Percentiles rank a stretch among this genome's conserved stretches.
Conservation (phyloP, 2,888 invertebrate genomes). For the Eupsilia transversa region DNA sequence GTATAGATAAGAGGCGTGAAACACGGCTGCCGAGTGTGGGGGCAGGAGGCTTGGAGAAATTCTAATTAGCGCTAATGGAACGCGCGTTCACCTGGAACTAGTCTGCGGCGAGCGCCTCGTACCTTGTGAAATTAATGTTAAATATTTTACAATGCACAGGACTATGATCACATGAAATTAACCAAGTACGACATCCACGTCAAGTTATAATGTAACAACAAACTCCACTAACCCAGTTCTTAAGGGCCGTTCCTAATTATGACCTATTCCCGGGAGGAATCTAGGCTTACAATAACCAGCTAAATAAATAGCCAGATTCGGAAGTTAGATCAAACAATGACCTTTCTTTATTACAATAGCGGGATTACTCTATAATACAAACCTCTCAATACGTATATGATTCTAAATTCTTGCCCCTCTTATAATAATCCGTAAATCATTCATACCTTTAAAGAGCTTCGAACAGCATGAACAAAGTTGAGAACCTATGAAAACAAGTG, state of each 20-base stretch:
- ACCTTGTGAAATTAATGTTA: slow-evolving; percentile 71
- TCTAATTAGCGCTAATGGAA: slow-evolving; percentile 88
- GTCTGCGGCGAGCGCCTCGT: slow-evolving; percentile 69
- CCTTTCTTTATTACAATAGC: slow-evolving; percentile 8
- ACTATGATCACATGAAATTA: slow-evolving; percentile 56
- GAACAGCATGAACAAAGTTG: neutral
- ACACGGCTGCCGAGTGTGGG: slow-evolving; percentile 50
- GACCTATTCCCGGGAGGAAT: slow-evolving; percentile 35
- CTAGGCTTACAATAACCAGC: slow-evolving; percentile 14
- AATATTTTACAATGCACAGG: slow-evolving; percentile 65
- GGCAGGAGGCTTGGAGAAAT: slow-evolving; percentile 77
- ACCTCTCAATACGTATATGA: neutral
- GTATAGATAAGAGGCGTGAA: slow-evolving; percentile 56
- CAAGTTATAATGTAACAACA: slow-evolving; percentile 53
- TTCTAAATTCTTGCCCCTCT: neutral
- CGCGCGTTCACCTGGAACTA: slow-evolving; percentile 81
- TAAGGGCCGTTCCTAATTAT: slow-evolving; percentile 46
- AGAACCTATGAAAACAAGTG: slow-evolving; percentile 7
- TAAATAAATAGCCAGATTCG: slow-evolving; percentile 25
- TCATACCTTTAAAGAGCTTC: neutral
- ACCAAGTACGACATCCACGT: slow-evolving; percentile 26
- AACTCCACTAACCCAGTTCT: slow-evolving; percentile 57
- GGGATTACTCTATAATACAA: neutral
- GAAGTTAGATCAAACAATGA: neutral
- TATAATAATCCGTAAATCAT: neutral